Conservation (phyloP, 2,888 invertebrate genomes). For the Xestia xanthographa region DNA sequence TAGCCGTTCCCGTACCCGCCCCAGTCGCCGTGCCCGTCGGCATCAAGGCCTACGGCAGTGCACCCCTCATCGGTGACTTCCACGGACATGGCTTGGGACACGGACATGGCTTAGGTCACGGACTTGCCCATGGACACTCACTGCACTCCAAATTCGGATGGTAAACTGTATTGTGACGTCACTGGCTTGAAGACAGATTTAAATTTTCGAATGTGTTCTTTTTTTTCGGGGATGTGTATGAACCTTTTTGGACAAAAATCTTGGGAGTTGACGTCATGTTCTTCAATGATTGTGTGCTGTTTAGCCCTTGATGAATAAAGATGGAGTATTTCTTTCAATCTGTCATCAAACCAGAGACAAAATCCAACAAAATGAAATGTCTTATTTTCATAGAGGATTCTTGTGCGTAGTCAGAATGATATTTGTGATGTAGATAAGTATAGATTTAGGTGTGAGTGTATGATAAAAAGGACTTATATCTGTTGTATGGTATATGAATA, state of each 20-base stretch:
- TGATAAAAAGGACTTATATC: slow-evolving; percentile 52
- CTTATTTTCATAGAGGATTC: slow-evolving; percentile 76
- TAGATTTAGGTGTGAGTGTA: slow-evolving; percentile 65
- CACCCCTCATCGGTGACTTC: slow-evolving; percentile 67
- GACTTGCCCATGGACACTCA: slow-evolving; percentile 47
- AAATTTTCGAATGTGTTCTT: slow-evolving; percentile 19
- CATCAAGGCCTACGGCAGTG: slow-evolving; percentile 72
- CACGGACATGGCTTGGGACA: slow-evolving; percentile 55
- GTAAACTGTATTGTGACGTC: slow-evolving; percentile 70
- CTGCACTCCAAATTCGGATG: slow-evolving; percentile 75
- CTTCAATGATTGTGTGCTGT: slow-evolving; percentile 45
- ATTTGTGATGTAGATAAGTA: slow-evolving; percentile 84
- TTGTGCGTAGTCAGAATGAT: slow-evolving; percentile 79
- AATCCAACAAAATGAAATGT: slow-evolving; percentile 55
- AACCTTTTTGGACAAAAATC: slow-evolving; percentile 10
- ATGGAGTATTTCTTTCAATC: slow-evolving; percentile 17
- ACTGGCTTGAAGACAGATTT: slow-evolving; percentile 67
- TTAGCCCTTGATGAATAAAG: slow-evolving; percentile 51
- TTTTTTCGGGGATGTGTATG: background rate
- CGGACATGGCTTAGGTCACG: slow-evolving; percentile 43
- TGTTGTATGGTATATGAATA: slow-evolving; percentile 16
- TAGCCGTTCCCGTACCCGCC: slow-evolving; percentile 84
- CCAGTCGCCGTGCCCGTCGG: slow-evolving; percentile 80
- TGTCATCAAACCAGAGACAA: slow-evolving; percentile 64
- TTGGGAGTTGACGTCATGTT: slow-evolving; percentile 57